Evolutionary conservation across 2,888 invertebrate species (phyloP).

Genomic region (Brachyptera putata): DNA sequence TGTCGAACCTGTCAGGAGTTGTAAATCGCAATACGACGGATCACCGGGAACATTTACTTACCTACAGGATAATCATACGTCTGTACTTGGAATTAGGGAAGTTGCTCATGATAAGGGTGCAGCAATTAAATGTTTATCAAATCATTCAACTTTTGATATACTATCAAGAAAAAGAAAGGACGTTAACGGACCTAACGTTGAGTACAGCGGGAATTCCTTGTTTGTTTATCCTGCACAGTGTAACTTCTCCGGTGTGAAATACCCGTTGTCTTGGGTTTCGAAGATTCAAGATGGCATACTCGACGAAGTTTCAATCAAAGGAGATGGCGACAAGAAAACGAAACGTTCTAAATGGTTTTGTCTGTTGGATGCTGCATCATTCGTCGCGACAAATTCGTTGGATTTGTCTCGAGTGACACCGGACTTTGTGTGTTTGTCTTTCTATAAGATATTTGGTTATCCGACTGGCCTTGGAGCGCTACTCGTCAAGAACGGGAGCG

Average conservation of each 20-base stretch:
- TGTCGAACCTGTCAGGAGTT: neutral
- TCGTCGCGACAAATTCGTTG: slow-evolving; percentile 69
- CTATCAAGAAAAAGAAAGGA: slow-evolving; percentile 31
- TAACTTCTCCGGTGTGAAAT: slow-evolving; percentile 91
- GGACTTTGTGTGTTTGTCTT: slow-evolving; percentile 88
- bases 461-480: slow-evolving; percentile 94
- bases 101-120: slow-evolving; percentile 56
- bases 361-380: slow-evolving; percentile 82
- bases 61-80: slow-evolving; percentile 90
- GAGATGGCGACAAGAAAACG: neutral
- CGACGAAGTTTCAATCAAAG: slow-evolving; percentile 38
- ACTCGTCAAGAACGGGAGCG: slow-evolving; percentile 65
- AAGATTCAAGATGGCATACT: slow-evolving; percentile 43
- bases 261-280: slow-evolving; percentile 70
- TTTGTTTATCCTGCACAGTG: slow-evolving; percentile 89
- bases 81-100: slow-evolving; percentile 88
- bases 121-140: slow-evolving; percentile 54
- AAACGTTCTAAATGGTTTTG: slow-evolving; percentile 60
- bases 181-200: neutral
- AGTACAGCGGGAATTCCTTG: slow-evolving; percentile 51
- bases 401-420: slow-evolving; percentile 69
- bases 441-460: slow-evolving; percentile 96
- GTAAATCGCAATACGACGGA: neutral
- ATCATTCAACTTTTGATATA: slow-evolving; percentile 53
- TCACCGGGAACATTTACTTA: slow-evolving; percentile 66